Conservation (phyloP, 2,888 invertebrate genomes). For the Xestia xanthographa region DNA sequence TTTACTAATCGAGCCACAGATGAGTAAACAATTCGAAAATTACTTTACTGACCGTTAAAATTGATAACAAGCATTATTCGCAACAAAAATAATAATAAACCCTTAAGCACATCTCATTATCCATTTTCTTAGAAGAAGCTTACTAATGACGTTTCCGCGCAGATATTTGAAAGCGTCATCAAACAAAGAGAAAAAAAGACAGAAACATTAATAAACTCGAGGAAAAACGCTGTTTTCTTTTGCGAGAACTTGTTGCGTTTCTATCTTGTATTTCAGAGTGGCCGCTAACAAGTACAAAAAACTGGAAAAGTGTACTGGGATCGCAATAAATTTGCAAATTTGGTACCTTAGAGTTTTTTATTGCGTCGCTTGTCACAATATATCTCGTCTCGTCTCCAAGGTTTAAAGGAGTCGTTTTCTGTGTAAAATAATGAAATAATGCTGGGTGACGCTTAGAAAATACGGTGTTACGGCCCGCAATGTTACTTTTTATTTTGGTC, state of each 20-base stretch:
- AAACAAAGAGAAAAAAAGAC: conserved; percentile 65
- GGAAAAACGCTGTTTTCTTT: conserved; percentile 71
- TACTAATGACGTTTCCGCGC: conserved; percentile 58
- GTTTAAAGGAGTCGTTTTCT: conserved; percentile 52
- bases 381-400: conserved; percentile 52
- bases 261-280: conserved; percentile 68
- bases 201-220: conserved; percentile 75
- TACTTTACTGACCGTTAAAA: conserved; percentile 46
- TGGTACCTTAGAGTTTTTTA: conserved; percentile 49
- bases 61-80: conserved; percentile 47
- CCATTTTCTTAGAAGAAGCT: conserved; percentile 49
- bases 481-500: conserved; percentile 34
- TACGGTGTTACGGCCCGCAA: conserved; percentile 23
- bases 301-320: conserved; percentile 34
- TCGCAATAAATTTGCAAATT: conserved; percentile 60
- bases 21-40: conserved; percentile 25
- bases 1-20: conserved; percentile 33
- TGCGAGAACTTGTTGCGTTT: conserved; percentile 83
- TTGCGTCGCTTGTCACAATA: conserved; percentile 56
- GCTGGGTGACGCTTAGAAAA: conserved; percentile 42
- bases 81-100: conserved; percentile 55
- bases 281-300: conserved; percentile 47
- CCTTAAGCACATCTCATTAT: conserved; percentile 58
- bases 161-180: conserved; percentile 60
- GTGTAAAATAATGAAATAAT: conserved; percentile 48